A percentile compares a stretch with the other conserved stretches of the same genome.
Evolutionary conservation across 2,888 invertebrate genomes (phyloP).

Genomic region (Drosophila antonietae): DNA sequence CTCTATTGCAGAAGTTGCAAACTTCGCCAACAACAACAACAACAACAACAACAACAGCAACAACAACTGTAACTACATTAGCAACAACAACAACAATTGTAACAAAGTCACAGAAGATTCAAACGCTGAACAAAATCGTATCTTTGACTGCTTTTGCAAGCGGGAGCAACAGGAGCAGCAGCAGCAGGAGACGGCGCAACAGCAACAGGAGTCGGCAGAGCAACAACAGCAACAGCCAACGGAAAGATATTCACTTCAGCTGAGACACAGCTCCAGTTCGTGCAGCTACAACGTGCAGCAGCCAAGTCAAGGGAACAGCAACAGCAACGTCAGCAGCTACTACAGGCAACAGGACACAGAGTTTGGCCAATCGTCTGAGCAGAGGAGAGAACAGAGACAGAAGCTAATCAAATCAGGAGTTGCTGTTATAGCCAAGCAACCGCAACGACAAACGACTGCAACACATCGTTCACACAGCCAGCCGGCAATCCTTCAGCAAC

Average conservation of each 20-base stretch:
- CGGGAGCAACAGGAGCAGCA: constrained; percentile 25
- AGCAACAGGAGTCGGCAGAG: constrained; percentile 1
- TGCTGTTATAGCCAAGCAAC: constrained; percentile 48
- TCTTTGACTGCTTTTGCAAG: constrained; percentile 61
- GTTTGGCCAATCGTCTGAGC: constrained; percentile 28
- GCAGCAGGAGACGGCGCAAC: constrained; percentile 3
- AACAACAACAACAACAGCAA: constrained; percentile 42
- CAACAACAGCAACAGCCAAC: constrained; percentile 6
- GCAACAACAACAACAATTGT: constrained; percentile 58
- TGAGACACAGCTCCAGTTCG: constrained; percentile 37
- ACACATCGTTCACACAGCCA: constrained; percentile 54
- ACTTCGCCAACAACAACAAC: constrained; percentile 76
- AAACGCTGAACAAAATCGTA: constrained; percentile 26
- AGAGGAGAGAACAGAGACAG: constrained; percentile 4
- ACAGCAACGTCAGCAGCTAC: constrained; percentile 6
- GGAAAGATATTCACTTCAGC: not conserved
- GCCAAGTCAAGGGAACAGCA: constrained; percentile 25
- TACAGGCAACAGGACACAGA: constrained; percentile 64
- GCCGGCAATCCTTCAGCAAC: constrained; percentile 47
- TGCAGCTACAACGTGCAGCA: constrained; percentile 74
- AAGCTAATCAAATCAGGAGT: not conserved
- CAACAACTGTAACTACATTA: constrained; percentile 47
- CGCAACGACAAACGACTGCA: constrained; percentile 37
- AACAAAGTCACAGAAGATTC: constrained; percentile 28
- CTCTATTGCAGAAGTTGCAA: constrained; percentile 84